phyloP scores from a whole-genome alignment of 2,797 vertebrate genomes.

The Alosa sapidissima region DNA sequence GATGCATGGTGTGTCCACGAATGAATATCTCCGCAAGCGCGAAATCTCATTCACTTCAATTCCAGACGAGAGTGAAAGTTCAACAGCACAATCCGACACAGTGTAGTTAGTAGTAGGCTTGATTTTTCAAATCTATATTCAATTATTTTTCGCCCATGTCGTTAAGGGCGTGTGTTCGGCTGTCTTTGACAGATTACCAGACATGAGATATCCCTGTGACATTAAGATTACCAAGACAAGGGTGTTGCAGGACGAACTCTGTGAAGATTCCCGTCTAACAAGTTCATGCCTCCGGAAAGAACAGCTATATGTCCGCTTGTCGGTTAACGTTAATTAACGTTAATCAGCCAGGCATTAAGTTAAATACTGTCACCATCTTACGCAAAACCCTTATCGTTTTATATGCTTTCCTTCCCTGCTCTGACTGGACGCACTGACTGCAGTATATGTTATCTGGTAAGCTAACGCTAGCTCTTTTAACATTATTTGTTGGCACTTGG shows the following conservation, averaged over 20 bases:
- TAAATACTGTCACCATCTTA: background rate
- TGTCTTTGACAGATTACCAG: background rate
- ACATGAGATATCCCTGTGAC: background rate
- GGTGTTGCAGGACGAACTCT: slow-evolving; percentile 3
- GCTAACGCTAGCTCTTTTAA: slow-evolving; percentile 38
- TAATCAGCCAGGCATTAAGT: background rate
- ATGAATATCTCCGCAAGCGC: background rate
- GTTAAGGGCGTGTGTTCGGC: background rate
- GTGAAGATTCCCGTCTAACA: background rate
- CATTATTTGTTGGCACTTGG: slow-evolving; percentile 20
- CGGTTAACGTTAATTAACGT: background rate
- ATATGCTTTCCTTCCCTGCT: background rate
- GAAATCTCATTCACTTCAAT: background rate
- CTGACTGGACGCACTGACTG: background rate
- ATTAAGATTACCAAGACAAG: background rate
- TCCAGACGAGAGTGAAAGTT: background rate
- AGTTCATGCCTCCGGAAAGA: background rate
- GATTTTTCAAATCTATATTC: too few relatives aligned
- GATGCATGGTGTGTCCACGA: background rate
- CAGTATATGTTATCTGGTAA: slow-evolving; percentile 20
- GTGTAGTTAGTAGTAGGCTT: background rate
- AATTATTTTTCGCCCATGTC: too few relatives aligned
- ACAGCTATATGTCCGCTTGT: background rate
- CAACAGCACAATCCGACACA: background rate
- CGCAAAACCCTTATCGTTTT: background rate